phyloP scores from a whole-genome alignment of 2,797 vertebrate genomes.

The Meda fulgida region DNA sequence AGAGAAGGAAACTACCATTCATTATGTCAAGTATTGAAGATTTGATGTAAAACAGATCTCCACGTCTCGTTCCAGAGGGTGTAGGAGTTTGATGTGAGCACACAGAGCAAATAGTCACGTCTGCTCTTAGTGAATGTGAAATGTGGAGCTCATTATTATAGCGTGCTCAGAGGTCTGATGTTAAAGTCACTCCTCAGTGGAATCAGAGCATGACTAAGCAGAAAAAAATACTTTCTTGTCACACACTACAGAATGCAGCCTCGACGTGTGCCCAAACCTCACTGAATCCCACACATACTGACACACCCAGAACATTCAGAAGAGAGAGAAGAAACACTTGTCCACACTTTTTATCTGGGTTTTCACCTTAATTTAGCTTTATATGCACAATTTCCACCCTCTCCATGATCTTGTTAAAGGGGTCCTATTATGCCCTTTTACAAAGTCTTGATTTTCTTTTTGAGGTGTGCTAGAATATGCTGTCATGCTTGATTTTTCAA shows the following conservation, averaged over 20 bases:
- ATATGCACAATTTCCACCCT: not conserved
- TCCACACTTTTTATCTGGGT: not conserved
- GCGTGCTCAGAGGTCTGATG: not conserved
- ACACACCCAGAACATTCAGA: not conserved
- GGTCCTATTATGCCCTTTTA: too few species aligned
- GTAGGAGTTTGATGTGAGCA: constrained; percentile 6
- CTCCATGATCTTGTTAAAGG: not conserved
- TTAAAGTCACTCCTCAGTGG: not conserved
- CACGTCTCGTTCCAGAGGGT: not conserved
- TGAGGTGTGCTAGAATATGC: too few species aligned
- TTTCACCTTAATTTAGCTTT: not conserved
- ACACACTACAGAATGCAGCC: constrained; percentile 16
- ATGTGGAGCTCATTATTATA: not conserved
- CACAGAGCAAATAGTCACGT: not conserved
- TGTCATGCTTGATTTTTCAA: too few species aligned
- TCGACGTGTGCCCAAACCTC: not conserved
- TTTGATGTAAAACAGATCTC: constrained; percentile 16
- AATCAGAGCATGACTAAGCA: constrained; percentile 37
- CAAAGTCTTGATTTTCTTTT: too few species aligned
- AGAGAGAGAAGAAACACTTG: not conserved
- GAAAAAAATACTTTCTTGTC: not conserved
- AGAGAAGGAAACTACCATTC: not conserved
- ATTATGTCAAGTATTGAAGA: constrained; percentile 4
- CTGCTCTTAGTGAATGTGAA: not conserved
- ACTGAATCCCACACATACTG: not conserved